These are phyloP conservation scores for Prunella himalayana DNA, from an alignment of 2,113 vertebrate genomes.

Conservation along the genomic window DNA sequence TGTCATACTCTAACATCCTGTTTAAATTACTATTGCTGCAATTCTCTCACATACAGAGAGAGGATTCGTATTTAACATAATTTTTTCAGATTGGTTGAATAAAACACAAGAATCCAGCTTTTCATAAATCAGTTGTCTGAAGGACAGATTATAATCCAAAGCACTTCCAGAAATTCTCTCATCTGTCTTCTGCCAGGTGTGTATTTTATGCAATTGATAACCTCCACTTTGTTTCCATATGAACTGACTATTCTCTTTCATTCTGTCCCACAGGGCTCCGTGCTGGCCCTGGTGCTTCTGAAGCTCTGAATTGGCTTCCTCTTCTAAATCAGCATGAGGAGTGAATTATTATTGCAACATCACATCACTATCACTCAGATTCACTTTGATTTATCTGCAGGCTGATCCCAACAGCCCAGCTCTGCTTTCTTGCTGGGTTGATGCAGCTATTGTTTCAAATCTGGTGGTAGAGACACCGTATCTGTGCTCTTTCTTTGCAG, in stretches of 20 bases:
- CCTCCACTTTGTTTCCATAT: neutral
- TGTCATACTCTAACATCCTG: neutral
- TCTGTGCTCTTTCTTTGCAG: neutral
- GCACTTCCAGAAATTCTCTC: slow-evolving; percentile 8
- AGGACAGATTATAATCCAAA: slow-evolving; percentile 42
- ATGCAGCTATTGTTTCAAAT: slow-evolving; percentile 39
- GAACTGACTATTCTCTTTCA: neutral
- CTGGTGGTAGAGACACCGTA: neutral
- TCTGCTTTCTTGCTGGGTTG: slow-evolving; percentile 8
- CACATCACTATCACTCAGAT: slow-evolving; percentile 34
- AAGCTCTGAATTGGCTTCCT: slow-evolving; percentile 39
- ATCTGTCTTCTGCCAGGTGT: neutral
- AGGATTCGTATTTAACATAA: neutral
- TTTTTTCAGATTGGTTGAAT: slow-evolving; percentile 12
- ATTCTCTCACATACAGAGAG: neutral
- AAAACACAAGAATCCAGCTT: neutral
- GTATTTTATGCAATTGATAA: neutral
- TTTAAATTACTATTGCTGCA: slow-evolving; percentile 5
- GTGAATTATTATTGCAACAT: slow-evolving; percentile 51
- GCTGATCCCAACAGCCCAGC: slow-evolving; percentile 4
- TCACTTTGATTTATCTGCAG: slow-evolving; percentile 52
- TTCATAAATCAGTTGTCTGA: neutral
- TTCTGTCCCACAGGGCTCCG: neutral
- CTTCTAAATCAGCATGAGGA: slow-evolving; percentile 51
- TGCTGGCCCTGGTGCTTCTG: neutral